Base-by-base conservation (phyloP, 2,888 invertebrate genomes). In the Barypeithes pellucidus region DNA sequence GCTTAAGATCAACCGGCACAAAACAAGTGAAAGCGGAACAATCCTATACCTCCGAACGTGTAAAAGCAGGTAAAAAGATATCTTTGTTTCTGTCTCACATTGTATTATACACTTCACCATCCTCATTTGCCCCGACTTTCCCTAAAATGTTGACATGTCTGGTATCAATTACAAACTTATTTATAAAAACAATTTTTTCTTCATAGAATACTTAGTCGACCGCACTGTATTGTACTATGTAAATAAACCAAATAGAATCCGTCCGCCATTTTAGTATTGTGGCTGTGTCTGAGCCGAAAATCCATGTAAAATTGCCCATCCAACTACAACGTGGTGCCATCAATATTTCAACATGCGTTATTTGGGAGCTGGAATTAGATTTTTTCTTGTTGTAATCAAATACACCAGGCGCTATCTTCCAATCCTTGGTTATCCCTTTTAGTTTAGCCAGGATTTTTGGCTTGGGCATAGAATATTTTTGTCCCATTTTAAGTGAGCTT, bases 251-350 rank as follows among this genome's bases (percentile, higher is more conserved):
- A 47, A 60, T 39, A 9, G 41, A 61, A 29, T 68, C 33, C 50
- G 36, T 50, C 61, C 61, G n/a, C 39, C 12, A 47, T 61, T 60
- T 50, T 41, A 50, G 68, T 47, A 68, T 68, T 68, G 57, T 68
- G 60, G 50, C 41, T 47, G 68, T 43, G 45, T 61, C 52, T 43
- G 41, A 59, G 45, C 20, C 29, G 68, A 61, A 68, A 68, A 68
- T 68, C 60, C 61, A 68, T 61, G 68, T 61, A 61, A 68, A 68
- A 68, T 68, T 68, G 68, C 39, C 61, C 50, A 22, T 61, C 36
- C 22, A 33, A 61, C 36, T 36, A 12, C 45, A 52, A 36, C 43
- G 43, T 61, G 61, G 24, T 45, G 45, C 45, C 61, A 61, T 61
- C 61, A 61, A 61, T 61, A 61, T 61, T 61, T 61, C 43, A 61